These are phyloP conservation scores for Scatophagus argus DNA, from an alignment of 2,113 vertebrate species.

Conservation along the genomic window DNA sequence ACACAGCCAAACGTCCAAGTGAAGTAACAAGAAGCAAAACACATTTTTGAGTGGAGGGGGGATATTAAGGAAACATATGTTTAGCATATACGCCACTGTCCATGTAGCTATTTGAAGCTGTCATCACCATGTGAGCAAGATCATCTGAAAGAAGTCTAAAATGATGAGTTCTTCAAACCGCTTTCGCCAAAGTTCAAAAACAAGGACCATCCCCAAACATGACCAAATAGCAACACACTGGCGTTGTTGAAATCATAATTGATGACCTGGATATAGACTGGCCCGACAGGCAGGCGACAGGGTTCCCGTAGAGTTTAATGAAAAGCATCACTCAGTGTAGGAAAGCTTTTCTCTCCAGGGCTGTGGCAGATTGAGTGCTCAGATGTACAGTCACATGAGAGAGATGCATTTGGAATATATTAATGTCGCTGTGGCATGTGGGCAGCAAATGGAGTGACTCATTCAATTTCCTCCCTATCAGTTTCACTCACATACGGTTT, in stretches of 20 bases:
- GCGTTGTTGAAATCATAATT: conserved; percentile 48
- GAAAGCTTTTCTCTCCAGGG: conserved; percentile 51
- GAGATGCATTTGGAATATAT: conserved; percentile 74
- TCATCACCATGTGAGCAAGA: conserved; percentile 22
- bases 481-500: conserved; percentile 63
- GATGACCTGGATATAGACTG: conserved; percentile 55
- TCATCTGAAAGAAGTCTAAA: conserved; percentile 24
- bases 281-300: conserved; percentile 70
- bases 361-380: conserved; percentile 45
- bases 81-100: not conserved
- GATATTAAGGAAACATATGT: not conserved
- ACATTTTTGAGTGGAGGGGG: not conserved
- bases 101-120: not conserved
- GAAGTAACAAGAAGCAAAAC: not conserved
- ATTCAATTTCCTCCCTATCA: conserved; percentile 69
- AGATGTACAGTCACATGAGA: conserved; percentile 46
- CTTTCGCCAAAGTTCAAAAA: conserved; percentile 9
- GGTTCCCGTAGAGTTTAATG: conserved; percentile 72
- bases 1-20: not conserved
- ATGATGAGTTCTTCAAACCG: not conserved
- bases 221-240: conserved; percentile 45
- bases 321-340: conserved; percentile 68
- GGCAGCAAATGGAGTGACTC: conserved; percentile 76
- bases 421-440: conserved; percentile 73
- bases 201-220: conserved; percentile 17